Base-by-base conservation (phyloP, 2,888 invertebrate genomes). In the Heliconius erato region DNA sequence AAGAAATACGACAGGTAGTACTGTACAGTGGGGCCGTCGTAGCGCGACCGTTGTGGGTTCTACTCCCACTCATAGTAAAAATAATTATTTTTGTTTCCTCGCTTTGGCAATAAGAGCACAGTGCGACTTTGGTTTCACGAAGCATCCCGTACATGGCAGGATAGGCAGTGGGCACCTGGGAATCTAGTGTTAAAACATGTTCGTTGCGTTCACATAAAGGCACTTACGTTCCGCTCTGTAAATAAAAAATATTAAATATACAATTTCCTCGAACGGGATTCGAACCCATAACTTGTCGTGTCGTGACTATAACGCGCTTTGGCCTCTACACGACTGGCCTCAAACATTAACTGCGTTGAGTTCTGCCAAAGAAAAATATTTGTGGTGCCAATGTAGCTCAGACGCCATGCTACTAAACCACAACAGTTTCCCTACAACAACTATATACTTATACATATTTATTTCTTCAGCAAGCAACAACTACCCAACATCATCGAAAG, bases 401-500 rank as follows among this genome's bases (percentile, higher is more conserved):
- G 49, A 49, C 5, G 49, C 49, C 16, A 16, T 49, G 16, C 0
- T 16, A 49, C 49, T 49, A 16, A 16, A 9, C 35, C 35, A 40
- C 40, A 19, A 19, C 49, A 19, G 23, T 23, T 7, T 54, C 6
- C 54, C 54, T 19, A 63, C 9, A 3, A 23, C 12, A 63, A n/a
- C 12, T n/a, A 63, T 63, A 63, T 63, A 63, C 23, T 35, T 35
- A 28, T 80, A 23, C 3, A 26, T 72, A 49, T 49, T 68, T 44
- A 4, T 77, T 87, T 85, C 76, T 32, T 16, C 90, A 90, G 11
- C 90, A 94, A 94, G 89, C 84, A 85, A 87, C 32, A 87, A 86
- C 49, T 85, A 86, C 49, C 87, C 91, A 3, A 88, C 90, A n/a
- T 89, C 93, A 26, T 89, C 91, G 35, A 91, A 90, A 85, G 85